A percentile compares a stretch with the other conserved stretches of the same genome.
Evolutionary conservation across 2,888 invertebrate genomes (phyloP).

Genomic region (Dicroscelio sp.): DNA sequence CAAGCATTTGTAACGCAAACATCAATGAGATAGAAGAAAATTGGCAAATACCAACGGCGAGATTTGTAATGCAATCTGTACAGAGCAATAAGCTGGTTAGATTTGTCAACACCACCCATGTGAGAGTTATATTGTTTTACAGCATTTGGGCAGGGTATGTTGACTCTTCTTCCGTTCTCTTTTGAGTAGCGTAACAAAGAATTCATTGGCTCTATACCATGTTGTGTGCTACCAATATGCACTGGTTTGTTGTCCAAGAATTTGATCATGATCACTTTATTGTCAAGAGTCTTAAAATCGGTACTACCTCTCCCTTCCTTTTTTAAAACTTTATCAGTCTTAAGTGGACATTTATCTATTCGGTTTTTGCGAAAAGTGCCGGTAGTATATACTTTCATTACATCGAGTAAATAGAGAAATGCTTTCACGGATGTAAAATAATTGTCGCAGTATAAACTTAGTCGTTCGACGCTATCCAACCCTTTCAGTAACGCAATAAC

Average conservation of each 20-base stretch:
- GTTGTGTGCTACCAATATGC: conserved; percentile 74
- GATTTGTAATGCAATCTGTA: conserved; percentile 85
- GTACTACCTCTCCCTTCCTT: conserved; percentile 76
- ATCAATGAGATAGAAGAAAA: conserved; percentile 85
- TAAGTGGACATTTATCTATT: conserved; percentile 61
- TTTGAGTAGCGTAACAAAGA: conserved; percentile 61
- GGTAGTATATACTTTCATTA: conserved; percentile 52
- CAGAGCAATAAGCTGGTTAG: conserved; percentile 83
- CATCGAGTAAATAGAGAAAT: conserved; percentile 67
- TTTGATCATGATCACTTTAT: conserved; percentile 81
- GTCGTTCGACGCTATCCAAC: not conserved
- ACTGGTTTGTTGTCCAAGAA: conserved; percentile 83
- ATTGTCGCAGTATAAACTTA: conserved; percentile 84
- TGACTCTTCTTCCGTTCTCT: conserved; percentile 83
- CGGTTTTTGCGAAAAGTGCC: conserved; percentile 24
- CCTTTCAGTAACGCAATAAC: not conserved
- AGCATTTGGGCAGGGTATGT: conserved; percentile 83
- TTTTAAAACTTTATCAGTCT: conserved; percentile 81
- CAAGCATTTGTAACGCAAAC: conserved; percentile 87
- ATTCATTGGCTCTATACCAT: conserved; percentile 60
- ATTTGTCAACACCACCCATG: conserved; percentile 87
- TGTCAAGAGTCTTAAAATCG: conserved; percentile 52
- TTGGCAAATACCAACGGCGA: conserved; percentile 86
- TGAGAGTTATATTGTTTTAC: conserved; percentile 82
- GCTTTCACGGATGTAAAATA: conserved; percentile 75